Evolutionary conservation across 2,113 vertebrate species (phyloP).

Genomic region (Ictalurus punctatus): DNA sequence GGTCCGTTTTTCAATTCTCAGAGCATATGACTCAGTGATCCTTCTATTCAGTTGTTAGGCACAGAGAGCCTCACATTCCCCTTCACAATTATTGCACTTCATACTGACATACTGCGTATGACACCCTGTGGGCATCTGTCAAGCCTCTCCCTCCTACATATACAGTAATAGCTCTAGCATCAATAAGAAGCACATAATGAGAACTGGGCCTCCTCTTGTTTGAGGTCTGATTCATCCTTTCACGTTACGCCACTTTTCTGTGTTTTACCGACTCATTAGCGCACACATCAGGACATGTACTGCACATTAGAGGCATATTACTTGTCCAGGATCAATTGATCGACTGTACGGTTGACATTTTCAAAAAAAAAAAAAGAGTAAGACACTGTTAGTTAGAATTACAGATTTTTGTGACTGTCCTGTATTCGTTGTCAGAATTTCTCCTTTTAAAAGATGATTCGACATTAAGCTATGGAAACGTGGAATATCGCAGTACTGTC

Average conservation of each 20-base stretch:
- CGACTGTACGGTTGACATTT: neutral
- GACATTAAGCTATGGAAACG: neutral
- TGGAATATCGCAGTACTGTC: neutral
- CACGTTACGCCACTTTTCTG: conserved; percentile 2
- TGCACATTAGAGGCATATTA: neutral
- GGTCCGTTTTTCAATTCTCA: conserved; percentile 14
- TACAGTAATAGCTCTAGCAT: conserved; percentile 49
- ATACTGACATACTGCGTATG: conserved; percentile 44
- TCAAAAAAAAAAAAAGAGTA: neutral
- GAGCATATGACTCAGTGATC: conserved; percentile 22
- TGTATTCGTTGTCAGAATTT: neutral
- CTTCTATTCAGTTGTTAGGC: conserved; percentile 32
- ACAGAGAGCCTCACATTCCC: conserved; percentile 31
- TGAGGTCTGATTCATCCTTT: conserved; percentile 12
- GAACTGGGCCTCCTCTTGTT: conserved; percentile 39
- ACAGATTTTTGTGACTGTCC: neutral
- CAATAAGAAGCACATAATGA: conserved; percentile 46
- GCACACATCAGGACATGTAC: neutral
- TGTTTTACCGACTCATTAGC: conserved; percentile 37
- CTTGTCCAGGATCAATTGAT: conserved; percentile 8
- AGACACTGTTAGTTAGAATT: neutral
- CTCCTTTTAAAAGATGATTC: neutral
- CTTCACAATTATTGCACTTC: conserved; percentile 53
- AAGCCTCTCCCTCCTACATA: conserved; percentile 50
- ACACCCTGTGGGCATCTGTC: conserved; percentile 54